Evolutionary conservation across 2,888 invertebrate species (phyloP).

Genomic region (Polyommatus icarus): DNA sequence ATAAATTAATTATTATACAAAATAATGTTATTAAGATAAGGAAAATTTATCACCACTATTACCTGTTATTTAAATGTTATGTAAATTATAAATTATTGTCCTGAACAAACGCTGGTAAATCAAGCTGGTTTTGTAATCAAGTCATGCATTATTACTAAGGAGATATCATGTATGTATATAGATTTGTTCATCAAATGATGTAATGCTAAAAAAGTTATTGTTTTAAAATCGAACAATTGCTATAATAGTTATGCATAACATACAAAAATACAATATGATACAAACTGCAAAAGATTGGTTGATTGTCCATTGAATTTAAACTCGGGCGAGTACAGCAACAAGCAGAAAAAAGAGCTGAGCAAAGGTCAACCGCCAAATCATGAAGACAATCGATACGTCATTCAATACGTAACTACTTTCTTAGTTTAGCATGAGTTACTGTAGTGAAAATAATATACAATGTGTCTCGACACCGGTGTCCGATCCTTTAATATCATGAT

Average conservation of each 20-base stretch:
- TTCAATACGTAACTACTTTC: no score
- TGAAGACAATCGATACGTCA: no score
- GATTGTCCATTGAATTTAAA: no score
- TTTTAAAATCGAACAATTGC: not conserved
- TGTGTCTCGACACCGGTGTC: no score
- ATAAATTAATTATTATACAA: not conserved
- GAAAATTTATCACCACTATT: not conserved
- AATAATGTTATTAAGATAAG: not conserved
- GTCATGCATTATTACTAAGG: not conserved
- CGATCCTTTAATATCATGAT: no score
- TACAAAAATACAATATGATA: not conserved
- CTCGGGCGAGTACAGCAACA: no score
- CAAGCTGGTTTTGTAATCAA: not conserved
- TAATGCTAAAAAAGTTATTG: not conserved
- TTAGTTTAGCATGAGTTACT: no score
- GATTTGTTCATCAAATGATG: not conserved
- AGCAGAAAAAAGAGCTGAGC: no score
- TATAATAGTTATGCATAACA: not conserved
- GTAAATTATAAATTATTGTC: slow-evolving; percentile 8
- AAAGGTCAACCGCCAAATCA: no score
- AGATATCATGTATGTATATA: not conserved
- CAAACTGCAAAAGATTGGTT: no score
- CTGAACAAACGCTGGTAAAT: not conserved
- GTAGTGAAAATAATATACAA: no score
- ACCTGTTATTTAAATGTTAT: not conserved